Conservation (phyloP, 2,888 invertebrate species). For the Prosapia bicincta region DNA sequence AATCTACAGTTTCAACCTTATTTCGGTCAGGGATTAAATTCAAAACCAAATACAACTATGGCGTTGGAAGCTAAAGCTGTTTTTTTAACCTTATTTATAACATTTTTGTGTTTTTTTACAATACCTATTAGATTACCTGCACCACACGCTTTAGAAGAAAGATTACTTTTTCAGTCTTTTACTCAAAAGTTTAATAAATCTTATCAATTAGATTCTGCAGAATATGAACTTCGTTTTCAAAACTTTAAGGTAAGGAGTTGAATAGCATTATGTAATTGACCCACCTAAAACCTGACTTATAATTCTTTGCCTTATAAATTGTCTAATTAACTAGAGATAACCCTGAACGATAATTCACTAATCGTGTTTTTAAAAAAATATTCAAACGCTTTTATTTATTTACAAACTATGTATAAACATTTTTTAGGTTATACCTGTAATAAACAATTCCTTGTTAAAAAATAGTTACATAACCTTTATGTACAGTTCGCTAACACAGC, state of each 20-base stretch:
- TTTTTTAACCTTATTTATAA: not conserved
- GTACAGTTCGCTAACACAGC: no score
- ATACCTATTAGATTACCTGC: not conserved
- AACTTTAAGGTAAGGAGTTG: constrained; percentile 52
- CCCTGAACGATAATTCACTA: no score
- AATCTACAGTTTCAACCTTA: no score
- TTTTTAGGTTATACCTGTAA: not conserved
- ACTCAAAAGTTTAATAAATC: constrained; percentile 54
- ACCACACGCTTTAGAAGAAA: constrained; percentile 2
- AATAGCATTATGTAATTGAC: constrained; percentile 26
- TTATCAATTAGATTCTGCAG: constrained; percentile 50
- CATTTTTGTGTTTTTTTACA: not conserved
- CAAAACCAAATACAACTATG: not conserved
- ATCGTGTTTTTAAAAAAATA: not conserved
- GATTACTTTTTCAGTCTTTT: constrained; percentile 50
- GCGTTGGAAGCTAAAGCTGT: not conserved
- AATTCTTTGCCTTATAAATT: constrained; percentile 27
- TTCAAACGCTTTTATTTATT: not conserved
- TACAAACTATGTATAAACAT: not conserved
- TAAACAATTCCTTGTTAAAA: no score
- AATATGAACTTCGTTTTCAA: constrained; percentile 52
- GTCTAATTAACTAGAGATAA: constrained; percentile 12
- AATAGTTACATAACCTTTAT: no score
- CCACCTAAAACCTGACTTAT: no score
- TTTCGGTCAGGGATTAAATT: no score